Base-by-base conservation (phyloP, 2,888 invertebrate species). In the Baccha elongata region DNA sequence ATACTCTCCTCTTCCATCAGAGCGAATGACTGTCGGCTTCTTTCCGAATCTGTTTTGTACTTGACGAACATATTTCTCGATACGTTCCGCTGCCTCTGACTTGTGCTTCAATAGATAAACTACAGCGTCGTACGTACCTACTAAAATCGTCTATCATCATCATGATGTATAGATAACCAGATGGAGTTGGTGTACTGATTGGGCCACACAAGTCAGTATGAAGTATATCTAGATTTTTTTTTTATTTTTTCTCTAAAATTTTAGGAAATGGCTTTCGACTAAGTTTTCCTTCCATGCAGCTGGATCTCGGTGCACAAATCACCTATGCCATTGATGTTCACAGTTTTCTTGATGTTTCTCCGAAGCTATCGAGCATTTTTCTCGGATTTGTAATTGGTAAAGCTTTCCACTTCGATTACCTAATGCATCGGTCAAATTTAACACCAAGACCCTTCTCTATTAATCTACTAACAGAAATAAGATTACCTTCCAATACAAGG, bases 1-100 rank as follows among this genome's bases (percentile, higher is more conserved):
- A 37, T 86, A 88, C 71, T 88, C 86, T 13, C 85, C 85, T 7
- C 87, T 64, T 29, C 53, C 29, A 65, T 78, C 71, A 13, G 69
- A 64, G 6, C 69, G 42, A 11, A 78, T 46, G 11, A 64, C 29
- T 23, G 21, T 62, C 2, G 69, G 64, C 26, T 37, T 55, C 26
- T 15, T 62, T 13, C 26, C 23, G 13, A 78, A 64, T 3, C 55
- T 15, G 32, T 69, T 84, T 46, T 55, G 19, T 7, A 46, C 35
- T 21, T 79, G 37, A 21, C 11, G 17, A 2, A 64, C 32, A 19
- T 37, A 75, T 40, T 58, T 11, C n/a, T 58, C 15, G 17, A 58
- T 58, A 7, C 13, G 21, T 19, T 58, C 58, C 3, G 42, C 26
- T 21, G 42, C 58, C 21, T 42, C 58, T 13, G 26, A 40, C 42